Percentiles rank a stretch among this genome's conserved stretches.
phyloP scores from a whole-genome alignment of 2,888 invertebrate genomes.

The Agrotis segetum region DNA sequence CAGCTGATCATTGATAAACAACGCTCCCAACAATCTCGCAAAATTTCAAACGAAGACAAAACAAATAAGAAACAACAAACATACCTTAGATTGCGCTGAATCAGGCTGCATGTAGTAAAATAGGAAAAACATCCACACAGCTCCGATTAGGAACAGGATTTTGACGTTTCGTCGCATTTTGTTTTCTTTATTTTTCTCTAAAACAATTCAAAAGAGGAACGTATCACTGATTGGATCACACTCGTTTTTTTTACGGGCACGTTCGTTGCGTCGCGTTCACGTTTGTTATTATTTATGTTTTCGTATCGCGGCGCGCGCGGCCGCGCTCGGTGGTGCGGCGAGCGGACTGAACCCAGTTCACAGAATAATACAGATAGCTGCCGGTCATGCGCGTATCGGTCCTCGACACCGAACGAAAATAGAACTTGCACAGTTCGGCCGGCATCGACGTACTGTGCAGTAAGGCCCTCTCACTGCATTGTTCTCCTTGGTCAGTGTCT shows the following conservation, averaged over 20 bases:
- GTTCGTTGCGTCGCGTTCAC: conserved; percentile 71
- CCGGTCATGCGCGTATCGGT: conserved; percentile 87
- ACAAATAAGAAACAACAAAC: conserved; percentile 49
- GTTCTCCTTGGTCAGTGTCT: conserved; percentile 68
- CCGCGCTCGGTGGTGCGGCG: conserved; percentile 85
- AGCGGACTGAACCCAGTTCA: conserved; percentile 80
- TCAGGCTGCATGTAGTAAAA: conserved; percentile 89
- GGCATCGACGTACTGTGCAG: conserved; percentile 63
- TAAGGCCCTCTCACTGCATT: conserved; percentile 70
- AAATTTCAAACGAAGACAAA: conserved; percentile 47
- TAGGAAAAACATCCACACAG: conserved; percentile 87
- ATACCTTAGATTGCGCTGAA: conserved; percentile 83
- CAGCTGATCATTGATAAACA: conserved; percentile 80
- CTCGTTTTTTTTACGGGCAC: conserved; percentile 51
- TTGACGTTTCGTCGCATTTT: conserved; percentile 88
- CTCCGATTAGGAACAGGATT: conserved; percentile 83
- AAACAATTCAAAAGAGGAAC: conserved; percentile 53
- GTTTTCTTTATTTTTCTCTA: conserved; percentile 24
- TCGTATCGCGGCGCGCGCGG: conserved; percentile 85
- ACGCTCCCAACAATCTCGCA: conserved; percentile 43
- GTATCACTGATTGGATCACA: conserved; percentile 66
- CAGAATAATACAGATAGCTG: conserved; percentile 72
- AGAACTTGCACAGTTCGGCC: conserved; percentile 77
- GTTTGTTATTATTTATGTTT: conserved; percentile 71
- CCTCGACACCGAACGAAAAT: conserved; percentile 81